Evolutionary conservation across 2,113 vertebrate genomes (phyloP), one percentile per base, ranked within the genome.

Genomic region (Pterocles orientalis): DNA sequence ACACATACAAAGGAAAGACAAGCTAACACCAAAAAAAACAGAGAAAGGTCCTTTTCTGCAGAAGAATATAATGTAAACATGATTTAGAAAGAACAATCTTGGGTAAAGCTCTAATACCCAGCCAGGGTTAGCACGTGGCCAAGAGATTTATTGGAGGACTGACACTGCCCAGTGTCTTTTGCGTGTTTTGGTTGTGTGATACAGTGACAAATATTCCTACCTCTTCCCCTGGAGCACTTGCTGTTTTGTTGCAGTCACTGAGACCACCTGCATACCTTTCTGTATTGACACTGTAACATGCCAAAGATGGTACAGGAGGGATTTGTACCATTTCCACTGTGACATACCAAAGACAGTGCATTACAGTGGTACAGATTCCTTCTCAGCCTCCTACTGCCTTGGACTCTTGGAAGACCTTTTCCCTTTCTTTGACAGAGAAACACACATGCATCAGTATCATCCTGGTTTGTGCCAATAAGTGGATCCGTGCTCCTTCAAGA

Each of bases 401-500:
- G 66, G 54, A 39, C 47, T 50, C 41, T 14, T 26, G 25, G 41
- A 20, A 39, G 10, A 18, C 15, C 1, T 64, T 70, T 48, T 64
- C 18, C 45, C 13, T 86, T 61, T 76, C 47, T 26, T 66, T 50
- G 61, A 16, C 36, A 73, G 16, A 53, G 36, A 33, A 54, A 54
- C 25, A 7, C 14, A 2, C 0, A 1, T 4, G 26, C 36, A 31
- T 33, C 36, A 6, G 23, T 33, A 6, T 8, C 23, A 14, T 25
- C 47, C 66, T 82, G 41, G 18, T 51, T 65, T 43, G 21, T 66
- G 61, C 71, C 61, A 70, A 10, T 54, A 69, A 12, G 45, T 7
- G 21, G 3, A 23, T 13, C 41, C 86, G 57, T 48, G 51, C 47
- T 86, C 14, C 57, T 31, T n/a, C 56, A 19, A 51, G 66, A 9